Base-by-base conservation (phyloP, 2,888 invertebrate genomes). In the Lacanobia oleracea region DNA sequence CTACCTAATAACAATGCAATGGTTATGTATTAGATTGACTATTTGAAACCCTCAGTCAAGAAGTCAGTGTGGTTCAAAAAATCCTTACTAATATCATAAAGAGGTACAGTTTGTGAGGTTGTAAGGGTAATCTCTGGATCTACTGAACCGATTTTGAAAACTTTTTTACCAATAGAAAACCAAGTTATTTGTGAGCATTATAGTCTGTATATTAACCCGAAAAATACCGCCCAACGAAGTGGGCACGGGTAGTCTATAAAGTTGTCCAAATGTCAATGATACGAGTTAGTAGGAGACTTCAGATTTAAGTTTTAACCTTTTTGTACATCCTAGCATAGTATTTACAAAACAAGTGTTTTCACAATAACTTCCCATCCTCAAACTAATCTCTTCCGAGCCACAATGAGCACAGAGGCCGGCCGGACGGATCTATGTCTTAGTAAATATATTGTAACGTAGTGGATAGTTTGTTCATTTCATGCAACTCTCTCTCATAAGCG, bases 381-480 rank as follows among this genome's bases (percentile, higher is more conserved):
- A 77, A 61, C 0, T 54, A 56, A 23, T n/a, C 6, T 12, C 33
- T 37, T 10, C n/a, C 4, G 0, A 33, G 50, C 68, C 23, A 64
- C 79, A 64, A 9, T 57, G 43, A 64, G 37, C 67, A 64, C 68
- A 45, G 61, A 37, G 33, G 48, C 53, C 57, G 6, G 69, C 67
- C 75, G 63, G 71, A 27, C 70, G 14, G 66, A 37, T 79, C 33
- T 54, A 66, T 82, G 83, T 80, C 63, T 67, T 80, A 80, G 80
- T 74, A 67, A 80, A 73, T 80, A 84, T 82, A 72, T 84, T 80
- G 85, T 94, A 93, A 95, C 94, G 94, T 94, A 94, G 95, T 92
- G 93, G 93, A 94, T 95, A 96, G 95, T 96, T 96, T 95, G 95
- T 96, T 93, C 95, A 96, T 95, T 96, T 96, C 95, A 96, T 96